phyloP scores from a whole-genome alignment of 2,888 invertebrate species.

The Tenthredo notha region DNA sequence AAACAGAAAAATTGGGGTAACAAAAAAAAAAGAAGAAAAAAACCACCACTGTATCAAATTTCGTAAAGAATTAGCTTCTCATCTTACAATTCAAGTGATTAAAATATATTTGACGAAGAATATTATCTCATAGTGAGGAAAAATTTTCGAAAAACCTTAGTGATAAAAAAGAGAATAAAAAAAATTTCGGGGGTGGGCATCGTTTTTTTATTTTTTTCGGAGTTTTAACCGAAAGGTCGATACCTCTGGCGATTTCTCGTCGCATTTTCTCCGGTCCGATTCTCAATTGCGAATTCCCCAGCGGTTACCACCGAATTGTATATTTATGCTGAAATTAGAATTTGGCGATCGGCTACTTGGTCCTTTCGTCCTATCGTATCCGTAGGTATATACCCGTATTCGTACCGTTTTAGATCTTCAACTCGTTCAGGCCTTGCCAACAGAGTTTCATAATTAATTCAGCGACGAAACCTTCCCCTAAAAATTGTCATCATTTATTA shows the following conservation, averaged over 20 bases:
- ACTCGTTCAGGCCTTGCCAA: neutral
- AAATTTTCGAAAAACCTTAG: neutral
- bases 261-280: neutral
- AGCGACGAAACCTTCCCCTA: neutral
- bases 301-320: conserved; percentile 48
- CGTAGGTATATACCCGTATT: neutral
- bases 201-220: neutral
- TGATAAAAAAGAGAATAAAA: neutral
- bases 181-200: neutral
- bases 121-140: neutral
- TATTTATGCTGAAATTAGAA: conserved; percentile 45
- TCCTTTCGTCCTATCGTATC: neutral
- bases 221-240: neutral
- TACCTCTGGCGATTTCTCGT: neutral
- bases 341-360: conserved; percentile 4
- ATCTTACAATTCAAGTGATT: neutral
- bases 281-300: conserved; percentile 34
- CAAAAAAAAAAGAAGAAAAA: neutral
- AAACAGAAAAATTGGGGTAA: neutral
- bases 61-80: neutral
- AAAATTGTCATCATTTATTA: conserved; percentile 37
- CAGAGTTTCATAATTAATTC: conserved; percentile 13
- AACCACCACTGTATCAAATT: neutral
- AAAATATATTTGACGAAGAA: too few species aligned
- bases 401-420: conserved; percentile 35